Base-by-base conservation (phyloP, 2,113 vertebrate genomes). In the Corythaeola cristata region DNA sequence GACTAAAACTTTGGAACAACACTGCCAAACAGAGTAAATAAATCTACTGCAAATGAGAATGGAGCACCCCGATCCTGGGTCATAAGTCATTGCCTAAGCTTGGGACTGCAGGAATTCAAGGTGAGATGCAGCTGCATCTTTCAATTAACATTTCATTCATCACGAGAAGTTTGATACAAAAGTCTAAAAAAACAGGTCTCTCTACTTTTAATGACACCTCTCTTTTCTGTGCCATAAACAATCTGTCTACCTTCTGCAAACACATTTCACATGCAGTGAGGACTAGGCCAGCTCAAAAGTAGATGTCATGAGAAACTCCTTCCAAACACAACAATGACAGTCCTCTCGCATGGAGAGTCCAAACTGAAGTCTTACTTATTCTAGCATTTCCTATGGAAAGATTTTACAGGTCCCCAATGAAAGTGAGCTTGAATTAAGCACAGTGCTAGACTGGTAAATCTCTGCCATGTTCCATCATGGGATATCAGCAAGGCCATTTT, bases 361-460 rank as follows among this genome's bases (percentile, higher is more conserved):
- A 74, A 79, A 35, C 37, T 44, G 41, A 77, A 78, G 63, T 23
- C 67, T 68, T 33, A 35, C 80, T 72, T 19, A 47, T 82, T 94
- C 81, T 53, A 81, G 41, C 16, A 10, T 69, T 90, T 89, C 93
- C 96, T 88, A 44, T 58, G 67, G 94, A 88, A 90, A 88, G 69
- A 72, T 88, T 92, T 77, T 20, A 3, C 82, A 90, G 52, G 52
- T 77, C 81, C 88, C 50, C 16, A 8, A 2, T 53, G 95, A 73
- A 41, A 91, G n/a, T 2, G 66, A 71, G 59, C 82, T 67, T 56
- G 93, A 82, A 76, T 68, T 8, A 8, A 82, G 72, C 19, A 44
- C 58, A 14, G 71, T 13, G 39, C 39, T 85, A 35, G 58, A 76
- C 75, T 1, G 19, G 7, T 28, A 55, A 35, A 15, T 27, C 15